Base-by-base conservation (phyloP, 2,113 vertebrate species). In the Bos javanicus region DNA sequence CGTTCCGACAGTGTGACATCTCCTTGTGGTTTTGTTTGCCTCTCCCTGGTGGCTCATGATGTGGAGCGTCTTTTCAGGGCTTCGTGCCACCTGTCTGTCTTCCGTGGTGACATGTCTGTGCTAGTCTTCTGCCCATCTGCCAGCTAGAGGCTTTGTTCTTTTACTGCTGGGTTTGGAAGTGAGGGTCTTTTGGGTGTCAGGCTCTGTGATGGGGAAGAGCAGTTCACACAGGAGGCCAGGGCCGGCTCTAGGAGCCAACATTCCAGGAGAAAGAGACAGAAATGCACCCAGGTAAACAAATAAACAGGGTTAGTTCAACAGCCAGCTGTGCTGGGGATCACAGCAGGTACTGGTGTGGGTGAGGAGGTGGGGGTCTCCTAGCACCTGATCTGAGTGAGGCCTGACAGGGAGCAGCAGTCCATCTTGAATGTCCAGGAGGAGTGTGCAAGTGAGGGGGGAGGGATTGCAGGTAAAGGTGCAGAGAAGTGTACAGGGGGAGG, bases 1-100 rank as follows among this genome's bases (percentile, higher is more conserved):
- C 0, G 0, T 28, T n/a, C 9, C 0, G 7, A 26, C 7, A 52
- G 33, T 3, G 14, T 2, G n/a, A 10, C 2, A 12, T 56, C 30
- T 54, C 56, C 3, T 0, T 1, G 3, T 14, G n/a, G 23, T 7
- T 67, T 28, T 62, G 2, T n/a, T 21, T 14, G 36, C 43, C 19
- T 33, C 52, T 87, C 57, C 36, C 13, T 8, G 46, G 7, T 7
- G 60, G 30, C 57, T 54, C 3, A 59, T 15, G 62, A 48, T 21
- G 23, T 14, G 33, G 71, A 25, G 1, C 17, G 6, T 28, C 62
- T 56, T 36, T 23, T 26, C 84, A 6, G 26, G 26, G 14, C 57
- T 46, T 28, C 2, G 16, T 54, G 57, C 33, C 67, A 7, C 23
- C 88, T 46, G 3, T 7, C 5, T 2, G 5, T 59, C 52, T 71